Percentiles rank a stretch among this genome's conserved stretches.
Evolutionary conservation across 2,113 vertebrate species (phyloP).

Genomic region (Crotalus horridus): DNA sequence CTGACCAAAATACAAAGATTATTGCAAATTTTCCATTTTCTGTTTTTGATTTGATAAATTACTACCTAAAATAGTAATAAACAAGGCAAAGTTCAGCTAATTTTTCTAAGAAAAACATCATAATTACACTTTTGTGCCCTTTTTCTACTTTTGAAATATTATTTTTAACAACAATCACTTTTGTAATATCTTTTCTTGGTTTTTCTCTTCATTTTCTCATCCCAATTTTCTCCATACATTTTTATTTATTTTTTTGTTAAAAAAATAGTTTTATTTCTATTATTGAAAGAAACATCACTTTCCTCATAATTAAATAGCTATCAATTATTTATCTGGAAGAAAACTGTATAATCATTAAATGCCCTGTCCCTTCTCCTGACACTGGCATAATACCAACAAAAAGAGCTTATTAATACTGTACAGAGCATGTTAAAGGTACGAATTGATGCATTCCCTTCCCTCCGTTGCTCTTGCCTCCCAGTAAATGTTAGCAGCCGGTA

Average conservation of each 20-base stretch:
- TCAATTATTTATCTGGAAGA: neutral
- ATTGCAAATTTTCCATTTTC: neutral
- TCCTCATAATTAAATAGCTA: neutral
- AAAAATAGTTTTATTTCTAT: neutral
- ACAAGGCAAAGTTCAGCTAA: neutral
- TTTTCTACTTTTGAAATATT: fast-evolving
- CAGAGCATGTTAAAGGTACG: neutral
- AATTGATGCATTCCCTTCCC: neutral
- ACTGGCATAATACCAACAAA: neutral
- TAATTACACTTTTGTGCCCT: fast-evolving
- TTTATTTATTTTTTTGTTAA: neutral
- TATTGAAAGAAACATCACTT: neutral
- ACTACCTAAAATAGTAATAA: neutral
- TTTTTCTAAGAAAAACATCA: slow-evolving; percentile 1
- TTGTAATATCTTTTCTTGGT: slow-evolving; percentile 17
- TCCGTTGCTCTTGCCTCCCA: neutral
- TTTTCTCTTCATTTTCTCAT: neutral
- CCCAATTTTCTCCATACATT: neutral
- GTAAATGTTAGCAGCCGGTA: neutral
- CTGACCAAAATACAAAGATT: neutral
- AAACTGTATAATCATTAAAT: neutral
- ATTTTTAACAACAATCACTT: slow-evolving; percentile 12
- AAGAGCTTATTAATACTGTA: neutral
- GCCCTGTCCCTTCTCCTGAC: neutral
- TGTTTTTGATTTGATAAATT: neutral